Evolutionary conservation across 2,113 vertebrate species (phyloP), one percentile per base, ranked within the genome.

Genomic region (Pogona vitticeps): DNA sequence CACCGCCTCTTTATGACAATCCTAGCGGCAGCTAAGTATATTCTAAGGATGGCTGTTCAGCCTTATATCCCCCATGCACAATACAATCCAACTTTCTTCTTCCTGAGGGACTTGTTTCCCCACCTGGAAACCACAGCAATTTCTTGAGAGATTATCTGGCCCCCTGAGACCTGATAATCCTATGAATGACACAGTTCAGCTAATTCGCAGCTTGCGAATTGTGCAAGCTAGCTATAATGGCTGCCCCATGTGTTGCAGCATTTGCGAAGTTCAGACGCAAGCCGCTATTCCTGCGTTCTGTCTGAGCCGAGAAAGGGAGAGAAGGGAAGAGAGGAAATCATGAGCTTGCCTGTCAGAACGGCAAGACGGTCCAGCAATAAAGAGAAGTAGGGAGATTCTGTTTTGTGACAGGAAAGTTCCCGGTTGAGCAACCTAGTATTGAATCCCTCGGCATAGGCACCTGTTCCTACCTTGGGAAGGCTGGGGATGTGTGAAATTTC

Each of bases 401-500:
- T 18, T 80, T 9, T 61, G 56, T 13, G 52, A n/a, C 28, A 13
- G 38, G 28, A 42, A 36, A 61, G 13, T 42, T 72, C 28, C 58
- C 38, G 28, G 36, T 26, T 71, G 84, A 79, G 33, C 46, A 58
- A 71, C 23, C 14, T 17, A 10, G 56, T 42, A 33, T 15, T 4
- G 17, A 3, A 13, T 86, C 56, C 56, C 21, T 46, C 2, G 68
- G 56, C 68, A 86, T n/a, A 86, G 15, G 31, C 38, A 61, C 58
- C 58, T 80, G 8, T 21, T 80, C 28, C 23, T 52, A 28, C 83
- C 71, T 65, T 15, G 12, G 28, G 31, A 84, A 67, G 31, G 10
- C 40, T 56, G 42, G 75, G 56, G n/a, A 46, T 65, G 78, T 81
- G 58, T 65, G 70, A 86, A 75, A 65, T 75, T 73, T 63, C 52